These are phyloP conservation scores for Octonoba sinensis DNA, from an alignment of 2,888 invertebrate genomes.

Conservation along the genomic window DNA sequence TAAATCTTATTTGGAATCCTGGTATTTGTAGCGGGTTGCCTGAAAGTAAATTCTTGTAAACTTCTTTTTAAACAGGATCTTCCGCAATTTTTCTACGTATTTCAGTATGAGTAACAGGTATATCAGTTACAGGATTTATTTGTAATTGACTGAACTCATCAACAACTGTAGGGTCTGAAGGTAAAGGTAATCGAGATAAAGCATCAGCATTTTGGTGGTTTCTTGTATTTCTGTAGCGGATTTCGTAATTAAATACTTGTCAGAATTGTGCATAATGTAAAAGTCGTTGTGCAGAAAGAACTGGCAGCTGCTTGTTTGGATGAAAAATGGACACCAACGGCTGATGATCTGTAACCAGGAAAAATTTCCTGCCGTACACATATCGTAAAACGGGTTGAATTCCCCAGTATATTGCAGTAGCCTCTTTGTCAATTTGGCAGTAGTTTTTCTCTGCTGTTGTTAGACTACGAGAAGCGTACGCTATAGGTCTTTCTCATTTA, in stretches of 20 bases:
- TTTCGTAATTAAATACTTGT: too few species aligned
- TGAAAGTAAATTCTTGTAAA: background rate
- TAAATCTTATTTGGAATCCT: background rate
- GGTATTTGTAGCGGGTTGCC: background rate
- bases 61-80: background rate
- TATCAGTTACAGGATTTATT: background rate
- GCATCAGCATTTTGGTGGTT: background rate
- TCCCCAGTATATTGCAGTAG: background rate
- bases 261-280: background rate
- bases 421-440: background rate
- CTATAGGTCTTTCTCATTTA: too few species aligned
- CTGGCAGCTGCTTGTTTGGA: background rate
- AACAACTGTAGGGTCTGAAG: background rate
- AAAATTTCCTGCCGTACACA: too few species aligned
- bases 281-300: background rate
- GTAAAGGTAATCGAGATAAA: background rate
- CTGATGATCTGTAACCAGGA: too few species aligned
- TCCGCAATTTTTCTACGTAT: background rate
- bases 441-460: too few species aligned
- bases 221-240: background rate
- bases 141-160: background rate
- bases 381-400: too few species aligned
- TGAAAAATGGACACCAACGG: background rate
- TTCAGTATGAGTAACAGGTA: background rate
- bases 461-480: too few species aligned